These are phyloP conservation scores for Poliocrania exsul DNA, from an alignment of 2,797 vertebrate genomes.

Conservation along the genomic window DNA sequence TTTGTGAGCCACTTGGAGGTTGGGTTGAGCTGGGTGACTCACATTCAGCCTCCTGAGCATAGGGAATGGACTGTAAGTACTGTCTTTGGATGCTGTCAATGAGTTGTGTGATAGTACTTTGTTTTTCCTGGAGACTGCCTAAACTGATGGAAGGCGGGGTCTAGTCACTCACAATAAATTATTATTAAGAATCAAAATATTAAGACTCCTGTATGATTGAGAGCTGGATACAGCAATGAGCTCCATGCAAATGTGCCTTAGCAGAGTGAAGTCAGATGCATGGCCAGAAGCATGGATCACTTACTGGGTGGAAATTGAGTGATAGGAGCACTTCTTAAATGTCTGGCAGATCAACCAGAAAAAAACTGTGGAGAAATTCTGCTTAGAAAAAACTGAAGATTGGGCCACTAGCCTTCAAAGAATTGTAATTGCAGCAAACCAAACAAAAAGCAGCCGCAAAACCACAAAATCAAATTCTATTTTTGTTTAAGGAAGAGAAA, in stretches of 20 bases:
- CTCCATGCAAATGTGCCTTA: neutral
- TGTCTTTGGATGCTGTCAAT: neutral
- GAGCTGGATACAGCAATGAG: neutral
- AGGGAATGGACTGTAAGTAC: neutral
- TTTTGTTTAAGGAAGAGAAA: neutral
- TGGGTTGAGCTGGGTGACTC: neutral
- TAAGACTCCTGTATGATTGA: accelerated
- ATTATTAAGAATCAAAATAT: neutral
- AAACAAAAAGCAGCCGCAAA: accelerated
- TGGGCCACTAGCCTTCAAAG: neutral
- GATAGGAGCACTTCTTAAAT: neutral
- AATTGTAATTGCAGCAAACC: neutral
- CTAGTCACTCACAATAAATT: neutral
- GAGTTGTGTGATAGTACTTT: neutral
- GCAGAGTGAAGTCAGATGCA: neutral
- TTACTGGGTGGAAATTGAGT: neutral
- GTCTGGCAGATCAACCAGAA: neutral
- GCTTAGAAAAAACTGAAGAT: neutral
- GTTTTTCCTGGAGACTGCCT: neutral
- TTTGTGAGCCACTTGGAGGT: neutral
- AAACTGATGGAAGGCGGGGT: neutral
- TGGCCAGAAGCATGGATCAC: neutral
- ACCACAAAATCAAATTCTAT: neutral
- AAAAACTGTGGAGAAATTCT: neutral
- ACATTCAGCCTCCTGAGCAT: neutral